Evolutionary conservation across 2,888 invertebrate genomes (phyloP), one percentile per base, ranked within the genome.

Genomic region (Xylocampa areola): DNA sequence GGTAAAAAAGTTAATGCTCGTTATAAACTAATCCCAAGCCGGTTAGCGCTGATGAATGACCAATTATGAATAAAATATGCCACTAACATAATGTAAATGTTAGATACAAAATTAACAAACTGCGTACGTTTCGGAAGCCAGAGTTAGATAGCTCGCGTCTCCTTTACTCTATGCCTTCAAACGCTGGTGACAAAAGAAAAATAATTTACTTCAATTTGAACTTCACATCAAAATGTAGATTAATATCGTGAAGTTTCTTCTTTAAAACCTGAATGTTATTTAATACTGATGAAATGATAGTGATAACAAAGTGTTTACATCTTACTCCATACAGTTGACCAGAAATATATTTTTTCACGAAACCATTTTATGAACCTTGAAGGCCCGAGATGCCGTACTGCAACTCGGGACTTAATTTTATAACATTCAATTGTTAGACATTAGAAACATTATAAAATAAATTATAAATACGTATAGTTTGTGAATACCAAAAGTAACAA

Each of bases 181-280:
- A 92, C 92, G 76, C 93, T 93, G 93, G 89, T 81, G 85, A 91
- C 88, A 92, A 93, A 92, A 87, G 81, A 86, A 89, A 87, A 74
- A 51, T 54, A 62, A 78, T 55, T 66, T 67, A 68, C 65, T 68
- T 35, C 53, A 59, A 57, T 64, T 51, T 47, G 50, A 27, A 44
- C 14, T 40, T 35, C 21, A 50, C 37, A 48, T 47, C 25, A 37
- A 16, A 27, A 55, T 55, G 37, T 17, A 19, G 14, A 17, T 32
- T 29, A 17, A 27, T 40, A 11, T 23, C 17, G 51, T 50, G 57
- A 69, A 47, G 37, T 32, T 43, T 53, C 45, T 43, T 69, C 70
- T 48, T 35, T 33, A 14, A 57, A 17, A 63, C 45, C 49, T 58
- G 57, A 21, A 44, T 45, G 68, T 53, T 61, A 54, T 45, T 68